Percentiles rank a stretch among this genome's conserved stretches.
phyloP scores from a whole-genome alignment of 2,888 invertebrate species.

The Drosophila percnosoma region DNA sequence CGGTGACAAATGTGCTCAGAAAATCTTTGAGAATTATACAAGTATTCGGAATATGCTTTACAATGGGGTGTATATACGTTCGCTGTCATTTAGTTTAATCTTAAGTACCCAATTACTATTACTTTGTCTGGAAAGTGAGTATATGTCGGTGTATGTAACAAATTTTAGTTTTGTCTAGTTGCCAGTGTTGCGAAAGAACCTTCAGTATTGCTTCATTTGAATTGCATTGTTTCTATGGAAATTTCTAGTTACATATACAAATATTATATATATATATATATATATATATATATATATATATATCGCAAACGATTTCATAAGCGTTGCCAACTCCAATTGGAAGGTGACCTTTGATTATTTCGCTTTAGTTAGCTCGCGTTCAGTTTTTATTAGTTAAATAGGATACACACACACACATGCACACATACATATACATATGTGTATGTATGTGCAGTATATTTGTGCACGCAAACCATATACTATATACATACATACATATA shows the following conservation, averaged over 20 bases:
- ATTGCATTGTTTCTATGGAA: slow-evolving; percentile 4
- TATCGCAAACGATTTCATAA: slow-evolving; percentile 13
- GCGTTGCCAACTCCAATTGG: slow-evolving; percentile 17
- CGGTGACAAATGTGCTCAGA: background rate
- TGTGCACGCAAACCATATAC: background rate
- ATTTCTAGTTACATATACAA: background rate
- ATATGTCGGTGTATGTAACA: too few relatives aligned
- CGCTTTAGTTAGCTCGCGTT: slow-evolving; percentile 15
- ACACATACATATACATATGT: background rate
- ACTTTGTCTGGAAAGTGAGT: background rate
- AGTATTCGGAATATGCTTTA: background rate
- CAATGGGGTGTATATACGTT: background rate
- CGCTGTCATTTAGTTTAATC: background rate
- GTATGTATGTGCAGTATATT: background rate
- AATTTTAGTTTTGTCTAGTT: background rate
- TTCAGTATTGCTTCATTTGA: background rate
- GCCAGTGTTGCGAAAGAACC: background rate
- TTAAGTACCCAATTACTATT: background rate
- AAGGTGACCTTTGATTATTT: slow-evolving; percentile 39
- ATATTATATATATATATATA: background rate
- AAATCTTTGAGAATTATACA: background rate
- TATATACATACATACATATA: background rate
- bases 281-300: background rate
- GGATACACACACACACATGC: background rate
- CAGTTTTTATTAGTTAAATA: slow-evolving; percentile 32